Base-by-base conservation (phyloP, 2,113 vertebrate genomes). In the Plectropomus leopardus region DNA sequence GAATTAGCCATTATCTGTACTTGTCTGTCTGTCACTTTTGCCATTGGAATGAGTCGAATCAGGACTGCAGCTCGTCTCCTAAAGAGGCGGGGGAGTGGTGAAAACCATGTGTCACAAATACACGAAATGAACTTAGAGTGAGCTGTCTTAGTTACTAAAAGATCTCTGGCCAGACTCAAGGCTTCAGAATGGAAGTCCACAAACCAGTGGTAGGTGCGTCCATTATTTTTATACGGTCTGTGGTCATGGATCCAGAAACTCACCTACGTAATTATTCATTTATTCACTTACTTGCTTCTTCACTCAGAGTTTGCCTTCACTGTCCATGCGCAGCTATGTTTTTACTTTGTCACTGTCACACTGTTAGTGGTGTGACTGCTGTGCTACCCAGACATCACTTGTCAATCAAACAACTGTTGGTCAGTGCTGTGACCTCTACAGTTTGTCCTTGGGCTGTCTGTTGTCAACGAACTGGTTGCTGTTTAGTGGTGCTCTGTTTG, bases 321-420 rank as follows among this genome's bases (percentile, higher is more conserved):
- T 34, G 69, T 48, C 14, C 26, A 54, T 8, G 34, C 19, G 47
- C 19, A 16, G 28, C n/a, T 30, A 55, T n/a, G 13, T 58, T 45
- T 55, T 21, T 36, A 13, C 15, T 19, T 23, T 73, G 58, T 40
- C 58, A 28, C 32, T 42, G 23, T 72, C 42, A 40, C 47, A 42
- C 32, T 63, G 2, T 19, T 17, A 16, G 71, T 28, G 71, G 47
- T 51, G 71, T 28, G 23, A 40, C 16, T 40, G 44, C 5, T 50
- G 28, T 40, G 57, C 32, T 21, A 40, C 23, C 32, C 47, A n/a
- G 58, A 63, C 71, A 65, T 55, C 50, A 75, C 72, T 8, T 75
- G 72, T 65, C 72, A 65, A 15, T 75, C 60, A 75, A 75, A 54
- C 36, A 55, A 48, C 17, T 7, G 45, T 50, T 66, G 60, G 26